These are phyloP conservation scores for Anniella stebbinsi DNA, from an alignment of 2,797 vertebrate species.

Conservation along the genomic window DNA sequence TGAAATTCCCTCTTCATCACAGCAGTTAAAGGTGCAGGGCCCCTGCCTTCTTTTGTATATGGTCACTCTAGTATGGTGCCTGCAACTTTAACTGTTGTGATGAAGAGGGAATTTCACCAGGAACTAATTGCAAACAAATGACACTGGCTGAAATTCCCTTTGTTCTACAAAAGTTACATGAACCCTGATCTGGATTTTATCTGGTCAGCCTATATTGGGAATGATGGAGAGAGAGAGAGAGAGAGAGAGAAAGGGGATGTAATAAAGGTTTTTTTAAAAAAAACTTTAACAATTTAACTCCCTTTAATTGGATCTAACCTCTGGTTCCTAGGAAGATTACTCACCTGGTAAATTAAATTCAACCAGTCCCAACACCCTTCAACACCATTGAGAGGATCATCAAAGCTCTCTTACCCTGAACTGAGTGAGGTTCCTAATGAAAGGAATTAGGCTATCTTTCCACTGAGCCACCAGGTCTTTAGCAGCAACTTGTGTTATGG, in stretches of 20 bases:
- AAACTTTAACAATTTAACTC: slow-evolving; percentile 40
- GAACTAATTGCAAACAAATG: too few species aligned
- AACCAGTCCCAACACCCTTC: slow-evolving; percentile 32
- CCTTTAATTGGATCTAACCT: slow-evolving; percentile 46
- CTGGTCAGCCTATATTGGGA: too few species aligned
- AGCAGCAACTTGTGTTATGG: background rate
- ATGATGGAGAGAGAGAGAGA: too few species aligned
- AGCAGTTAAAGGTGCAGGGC: too few species aligned
- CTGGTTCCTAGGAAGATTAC: slow-evolving; percentile 44
- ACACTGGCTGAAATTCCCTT: too few species aligned
- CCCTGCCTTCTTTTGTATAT: too few species aligned
- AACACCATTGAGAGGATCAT: slow-evolving; percentile 11
- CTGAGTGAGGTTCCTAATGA: slow-evolving; percentile 27
- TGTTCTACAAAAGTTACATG: too few species aligned
- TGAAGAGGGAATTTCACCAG: too few species aligned
- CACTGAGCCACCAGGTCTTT: background rate
- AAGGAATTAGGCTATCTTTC: slow-evolving; percentile 3
- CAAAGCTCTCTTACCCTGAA: background rate
- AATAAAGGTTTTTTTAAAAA: slow-evolving; percentile 12
- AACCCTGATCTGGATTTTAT: too few species aligned
- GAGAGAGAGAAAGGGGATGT: background rate
- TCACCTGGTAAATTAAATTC: slow-evolving; percentile 53
- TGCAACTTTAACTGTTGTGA: too few species aligned
- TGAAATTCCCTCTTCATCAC: too few species aligned
- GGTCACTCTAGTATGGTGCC: too few species aligned